Conservation (phyloP, 2,888 invertebrate species). For the Eupithecia inturbata region DNA sequence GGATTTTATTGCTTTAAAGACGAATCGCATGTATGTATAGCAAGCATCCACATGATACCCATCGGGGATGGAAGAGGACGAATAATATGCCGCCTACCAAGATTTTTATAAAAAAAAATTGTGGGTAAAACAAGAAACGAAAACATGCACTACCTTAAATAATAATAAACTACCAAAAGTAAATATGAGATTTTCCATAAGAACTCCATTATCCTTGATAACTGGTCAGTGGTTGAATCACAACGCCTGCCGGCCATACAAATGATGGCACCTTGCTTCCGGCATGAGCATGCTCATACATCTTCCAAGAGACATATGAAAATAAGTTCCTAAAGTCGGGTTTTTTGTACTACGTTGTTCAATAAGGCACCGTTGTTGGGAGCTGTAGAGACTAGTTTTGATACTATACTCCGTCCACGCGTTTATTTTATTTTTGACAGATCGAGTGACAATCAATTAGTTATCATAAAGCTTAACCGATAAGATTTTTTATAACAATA, state of each 20-base stretch:
- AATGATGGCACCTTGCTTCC: constrained; percentile 66
- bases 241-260: constrained; percentile 56
- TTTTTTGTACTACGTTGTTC: background rate
- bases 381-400: too few species aligned
- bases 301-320: constrained; percentile 1
- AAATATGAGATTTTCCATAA: constrained; percentile 26
- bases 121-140: background rate
- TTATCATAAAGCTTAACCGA: too few species aligned
- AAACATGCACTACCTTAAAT: background rate
- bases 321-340: background rate
- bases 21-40: too few species aligned
- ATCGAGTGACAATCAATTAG: too few species aligned
- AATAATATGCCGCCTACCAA: too few species aligned
- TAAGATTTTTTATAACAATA: too few species aligned
- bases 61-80: too few species aligned
- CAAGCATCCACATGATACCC: too few species aligned
- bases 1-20: too few species aligned
- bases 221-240: constrained; percentile 33
- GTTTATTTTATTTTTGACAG: too few species aligned
- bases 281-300: constrained; percentile 52
- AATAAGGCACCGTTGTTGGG: too few species aligned
- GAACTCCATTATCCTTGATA: constrained; percentile 39
- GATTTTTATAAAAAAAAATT: background rate
- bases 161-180: background rate
- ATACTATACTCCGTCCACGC: too few species aligned